Evolutionary conservation across 2,797 vertebrate species (phyloP).

Genomic region (Acipenser transmontanus): DNA sequence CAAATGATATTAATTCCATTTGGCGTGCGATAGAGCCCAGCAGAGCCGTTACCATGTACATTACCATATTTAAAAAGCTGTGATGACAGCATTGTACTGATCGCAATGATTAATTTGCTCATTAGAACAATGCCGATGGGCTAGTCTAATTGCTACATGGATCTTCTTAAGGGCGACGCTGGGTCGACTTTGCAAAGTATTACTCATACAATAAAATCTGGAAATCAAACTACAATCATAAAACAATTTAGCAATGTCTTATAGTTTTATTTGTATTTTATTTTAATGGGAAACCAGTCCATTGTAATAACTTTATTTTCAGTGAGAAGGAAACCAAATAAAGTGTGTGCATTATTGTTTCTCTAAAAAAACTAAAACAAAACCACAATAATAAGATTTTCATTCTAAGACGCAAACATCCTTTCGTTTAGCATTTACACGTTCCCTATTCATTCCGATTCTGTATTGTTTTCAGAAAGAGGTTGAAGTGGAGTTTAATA

Average conservation of each 20-base stretch:
- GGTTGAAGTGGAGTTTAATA: too few species aligned
- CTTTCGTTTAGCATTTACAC: too few species aligned
- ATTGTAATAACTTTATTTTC: too few species aligned
- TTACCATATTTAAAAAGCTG: conserved; percentile 77
- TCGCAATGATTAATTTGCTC: conserved; percentile 79
- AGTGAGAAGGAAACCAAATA: too few species aligned
- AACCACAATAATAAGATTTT: too few species aligned
- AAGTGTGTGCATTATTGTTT: too few species aligned
- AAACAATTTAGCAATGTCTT: neutral
- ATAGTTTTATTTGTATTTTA: conserved; percentile 3
- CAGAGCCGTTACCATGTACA: conserved; percentile 68
- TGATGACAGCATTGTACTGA: conserved; percentile 75
- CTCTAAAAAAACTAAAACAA: too few species aligned
- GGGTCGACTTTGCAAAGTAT: conserved; percentile 76
- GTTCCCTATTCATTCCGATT: too few species aligned
- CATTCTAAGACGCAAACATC: too few species aligned
- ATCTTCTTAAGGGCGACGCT: conserved; percentile 77
- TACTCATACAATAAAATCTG: conserved; percentile 75
- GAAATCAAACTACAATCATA: conserved; percentile 28
- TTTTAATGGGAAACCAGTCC: too few species aligned
- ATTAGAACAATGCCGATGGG: conserved; percentile 80
- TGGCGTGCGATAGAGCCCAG: conserved; percentile 57
- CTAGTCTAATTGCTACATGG: conserved; percentile 81
- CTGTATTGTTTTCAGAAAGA: too few species aligned
- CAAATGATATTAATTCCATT: conserved; percentile 58